A percentile compares a stretch with the other conserved stretches of the same genome.
These are phyloP conservation scores for Macquaria ambigua DNA, from an alignment of 2,113 vertebrate genomes.

Conservation along the genomic window DNA sequence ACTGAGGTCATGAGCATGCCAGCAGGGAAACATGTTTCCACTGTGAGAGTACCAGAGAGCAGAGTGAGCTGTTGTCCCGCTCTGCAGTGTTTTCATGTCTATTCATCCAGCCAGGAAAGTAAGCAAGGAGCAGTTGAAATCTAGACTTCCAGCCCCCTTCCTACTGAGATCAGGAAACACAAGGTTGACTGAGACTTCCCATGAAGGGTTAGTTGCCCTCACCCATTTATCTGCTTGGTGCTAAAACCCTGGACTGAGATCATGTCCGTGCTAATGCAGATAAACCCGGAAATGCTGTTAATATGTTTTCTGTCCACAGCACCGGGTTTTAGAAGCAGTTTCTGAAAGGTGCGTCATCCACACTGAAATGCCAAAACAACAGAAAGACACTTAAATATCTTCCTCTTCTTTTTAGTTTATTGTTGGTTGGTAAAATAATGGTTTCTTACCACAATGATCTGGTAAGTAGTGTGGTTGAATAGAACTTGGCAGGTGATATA, in stretches of 20 bases:
- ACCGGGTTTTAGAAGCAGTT: not conserved
- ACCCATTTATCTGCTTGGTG: slow-evolving; percentile 51
- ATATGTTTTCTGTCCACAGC: not conserved
- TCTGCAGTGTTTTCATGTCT: slow-evolving; percentile 39
- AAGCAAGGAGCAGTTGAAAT: slow-evolving; percentile 90
- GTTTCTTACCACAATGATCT: not conserved
- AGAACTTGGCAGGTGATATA: not conserved
- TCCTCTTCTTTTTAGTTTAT: not conserved
- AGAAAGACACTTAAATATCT: not conserved
- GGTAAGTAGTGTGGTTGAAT: not conserved
- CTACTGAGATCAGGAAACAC: slow-evolving; percentile 89
- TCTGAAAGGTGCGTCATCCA: not conserved
- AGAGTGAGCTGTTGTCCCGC: slow-evolving; percentile 23
- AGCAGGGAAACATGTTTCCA: slow-evolving; percentile 20
- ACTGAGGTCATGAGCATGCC: slow-evolving; percentile 10
- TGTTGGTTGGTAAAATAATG: not conserved
- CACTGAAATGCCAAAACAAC: not conserved
- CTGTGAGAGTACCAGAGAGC: slow-evolving; percentile 15
- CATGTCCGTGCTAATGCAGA: not conserved
- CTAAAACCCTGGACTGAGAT: not conserved
- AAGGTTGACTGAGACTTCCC: slow-evolving; percentile 89
- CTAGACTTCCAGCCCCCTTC: slow-evolving; percentile 91
- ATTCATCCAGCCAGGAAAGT: slow-evolving; percentile 77
- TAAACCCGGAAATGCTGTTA: not conserved
- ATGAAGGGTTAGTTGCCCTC: slow-evolving; percentile 86